phyloP scores from a whole-genome alignment of 2,888 invertebrate genomes.

The Nymphalis polychloros region DNA sequence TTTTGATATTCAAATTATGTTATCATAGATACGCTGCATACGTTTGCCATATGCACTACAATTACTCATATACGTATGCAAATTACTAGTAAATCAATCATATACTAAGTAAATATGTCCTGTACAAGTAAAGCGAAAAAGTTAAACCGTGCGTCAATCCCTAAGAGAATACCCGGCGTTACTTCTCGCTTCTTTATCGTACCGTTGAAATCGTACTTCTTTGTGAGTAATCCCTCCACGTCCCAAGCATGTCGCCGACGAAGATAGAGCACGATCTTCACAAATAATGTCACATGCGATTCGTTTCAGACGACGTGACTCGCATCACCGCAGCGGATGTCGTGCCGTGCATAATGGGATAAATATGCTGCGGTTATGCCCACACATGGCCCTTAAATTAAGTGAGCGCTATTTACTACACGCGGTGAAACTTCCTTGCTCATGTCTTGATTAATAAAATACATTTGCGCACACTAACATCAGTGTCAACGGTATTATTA shows the following conservation, averaged over 20 bases:
- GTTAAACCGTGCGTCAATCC: constrained; percentile 73
- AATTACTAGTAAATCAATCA: constrained; percentile 46
- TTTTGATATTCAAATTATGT: constrained; percentile 68
- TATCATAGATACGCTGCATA: constrained; percentile 32
- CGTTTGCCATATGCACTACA: constrained; percentile 25
- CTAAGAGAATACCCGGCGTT: constrained; percentile 69
- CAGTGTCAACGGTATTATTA: neutral
- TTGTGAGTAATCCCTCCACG: constrained; percentile 81
- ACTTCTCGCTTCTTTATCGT: constrained; percentile 79
- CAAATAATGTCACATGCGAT: constrained; percentile 83
- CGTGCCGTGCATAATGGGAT: constrained; percentile 79
- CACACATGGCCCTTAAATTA: constrained; percentile 79
- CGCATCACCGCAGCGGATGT: constrained; percentile 72
- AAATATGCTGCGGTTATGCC: constrained; percentile 80
- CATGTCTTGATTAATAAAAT: constrained; percentile 68
- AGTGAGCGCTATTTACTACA: constrained; percentile 76
- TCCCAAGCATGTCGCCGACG: constrained; percentile 79
- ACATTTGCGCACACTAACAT: constrained; percentile 17
- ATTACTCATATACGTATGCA: constrained; percentile 14
- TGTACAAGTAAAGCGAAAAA: constrained; percentile 53
- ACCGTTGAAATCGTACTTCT: constrained; percentile 81
- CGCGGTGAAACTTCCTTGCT: constrained; percentile 68
- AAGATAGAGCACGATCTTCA: constrained; percentile 83
- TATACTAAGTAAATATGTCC: constrained; percentile 28
- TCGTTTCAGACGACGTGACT: constrained; percentile 81